phyloP scores from a whole-genome alignment of 2,888 invertebrate species.

The Agrilus cyanescens region DNA sequence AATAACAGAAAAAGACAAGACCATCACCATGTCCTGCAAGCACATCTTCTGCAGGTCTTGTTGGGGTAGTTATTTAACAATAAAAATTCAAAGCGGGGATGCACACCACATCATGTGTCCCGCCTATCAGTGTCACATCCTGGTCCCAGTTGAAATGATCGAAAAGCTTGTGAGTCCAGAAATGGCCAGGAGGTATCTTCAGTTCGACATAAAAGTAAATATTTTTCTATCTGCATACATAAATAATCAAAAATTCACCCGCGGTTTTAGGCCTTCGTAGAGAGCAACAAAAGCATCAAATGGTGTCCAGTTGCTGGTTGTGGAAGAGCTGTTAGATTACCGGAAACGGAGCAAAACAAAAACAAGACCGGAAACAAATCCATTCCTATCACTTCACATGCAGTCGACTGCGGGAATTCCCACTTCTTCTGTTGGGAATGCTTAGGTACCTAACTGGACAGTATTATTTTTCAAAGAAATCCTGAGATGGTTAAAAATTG shows the following conservation, averaged over 20 bases:
- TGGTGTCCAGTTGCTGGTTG: conserved; percentile 60
- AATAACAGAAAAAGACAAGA: conserved; percentile 38
- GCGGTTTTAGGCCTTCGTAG: conserved; percentile 49
- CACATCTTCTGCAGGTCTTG: conserved; percentile 52
- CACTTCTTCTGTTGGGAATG: conserved; percentile 59
- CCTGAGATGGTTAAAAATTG: conserved; percentile 1
- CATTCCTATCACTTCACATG: conserved; percentile 35
- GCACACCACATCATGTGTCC: conserved; percentile 55
- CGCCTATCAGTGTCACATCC: conserved; percentile 48
- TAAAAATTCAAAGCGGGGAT: conserved; percentile 54
- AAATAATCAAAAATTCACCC: not conserved
- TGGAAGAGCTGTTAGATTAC: conserved; percentile 50
- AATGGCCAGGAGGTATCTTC: conserved; percentile 51
- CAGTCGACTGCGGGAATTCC: conserved; percentile 58
- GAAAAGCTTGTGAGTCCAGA: conserved; percentile 53
- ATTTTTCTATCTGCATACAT: not conserved
- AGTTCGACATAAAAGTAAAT: conserved; percentile 54
- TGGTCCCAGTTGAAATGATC: conserved; percentile 54
- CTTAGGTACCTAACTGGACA: conserved; percentile 24
- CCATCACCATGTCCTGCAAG: conserved; percentile 46
- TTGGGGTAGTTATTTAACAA: conserved; percentile 53
- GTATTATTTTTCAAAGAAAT: not conserved
- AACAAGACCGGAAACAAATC: conserved; percentile 22
- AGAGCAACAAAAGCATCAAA: conserved; percentile 55
- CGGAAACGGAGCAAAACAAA: conserved; percentile 40